phyloP scores from a whole-genome alignment of 2,113 vertebrate genomes.

The Gorilla gorilla region DNA sequence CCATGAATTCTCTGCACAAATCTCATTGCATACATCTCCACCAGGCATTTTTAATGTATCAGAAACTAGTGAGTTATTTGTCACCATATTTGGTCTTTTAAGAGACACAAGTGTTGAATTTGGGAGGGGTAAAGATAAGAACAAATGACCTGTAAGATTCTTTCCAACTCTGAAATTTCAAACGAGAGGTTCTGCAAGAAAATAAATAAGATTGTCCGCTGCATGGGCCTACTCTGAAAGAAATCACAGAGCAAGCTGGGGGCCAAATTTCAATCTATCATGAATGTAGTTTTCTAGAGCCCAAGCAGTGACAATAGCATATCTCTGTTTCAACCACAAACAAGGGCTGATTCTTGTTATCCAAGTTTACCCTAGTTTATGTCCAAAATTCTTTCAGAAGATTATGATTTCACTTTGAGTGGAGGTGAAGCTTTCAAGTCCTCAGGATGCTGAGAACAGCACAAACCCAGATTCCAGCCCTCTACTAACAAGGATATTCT shows the following conservation, averaged over 20 bases:
- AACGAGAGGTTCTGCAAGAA: not conserved
- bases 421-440: conserved; percentile 2
- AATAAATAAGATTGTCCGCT: not conserved
- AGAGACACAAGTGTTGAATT: not conserved
- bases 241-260: not conserved
- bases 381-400: not conserved
- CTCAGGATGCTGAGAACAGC: not conserved
- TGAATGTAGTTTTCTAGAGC: not conserved
- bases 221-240: not conserved
- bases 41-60: not conserved
- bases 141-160: not conserved
- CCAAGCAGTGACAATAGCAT: not conserved
- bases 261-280: not conserved
- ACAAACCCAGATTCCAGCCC: not conserved
- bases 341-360: not conserved
- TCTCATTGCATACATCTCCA: not conserved
- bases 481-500: not conserved
- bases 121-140: not conserved
- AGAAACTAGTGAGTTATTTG: not conserved
- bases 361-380: not conserved
- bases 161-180: not conserved
- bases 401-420: not conserved
- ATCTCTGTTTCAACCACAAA: conserved; percentile 7
- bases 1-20: not conserved
- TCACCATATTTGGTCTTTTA: conserved; percentile 21